Evolutionary conservation across 2,888 invertebrate genomes (phyloP), one percentile per base, ranked within the genome.

Genomic region (Lasioglossum figueresi): DNA sequence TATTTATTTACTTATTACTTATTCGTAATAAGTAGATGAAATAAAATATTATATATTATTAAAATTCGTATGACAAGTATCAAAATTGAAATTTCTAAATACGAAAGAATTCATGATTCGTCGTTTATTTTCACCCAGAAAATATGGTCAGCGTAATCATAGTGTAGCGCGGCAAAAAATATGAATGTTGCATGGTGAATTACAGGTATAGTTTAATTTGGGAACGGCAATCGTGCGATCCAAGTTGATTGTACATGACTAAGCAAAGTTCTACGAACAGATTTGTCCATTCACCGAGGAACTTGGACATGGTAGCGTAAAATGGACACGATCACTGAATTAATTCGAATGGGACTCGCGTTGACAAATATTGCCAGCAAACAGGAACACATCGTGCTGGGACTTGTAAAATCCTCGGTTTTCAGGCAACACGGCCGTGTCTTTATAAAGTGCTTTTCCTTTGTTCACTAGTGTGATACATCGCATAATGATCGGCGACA

Each of bases 371-470:
- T 73, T 45, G 68, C 5, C 63, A 52, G 63, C 73, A 63, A 82
- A 63, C 56, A 83, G 78, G 68, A 88, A 79, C 74, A 68, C 27
- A 68, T 73, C 72, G 79, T 80, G 68, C 40, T 0, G 23, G 12
- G 80, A 84, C 74, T 85, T 31, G 80, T 48, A 59, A 86, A 59
- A 78, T 48, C n/a, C 40, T n/a, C 31, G n/a, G 73, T 80, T 74
- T 72, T 40, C 82, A 75, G 72, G 66, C 73, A 34, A 76, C 59
- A 12, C 43, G 59, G 52, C 80, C 75, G 68, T 79, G 72, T 76
- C 71, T 80, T 82, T 80, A 80, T 31, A 74, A 75, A 45, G 71
- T 2, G 27, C 52, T 82, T 88, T 77, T 82, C 76, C 89, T 87
- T 87, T 87, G 88, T 88, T 76, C 45, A 2, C 74, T 27, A 56